Percentiles rank a stretch among this genome's conserved stretches.
These are phyloP conservation scores for Callithrix jacchus DNA, from an alignment of 2,113 vertebrate genomes.

Conservation along the genomic window DNA sequence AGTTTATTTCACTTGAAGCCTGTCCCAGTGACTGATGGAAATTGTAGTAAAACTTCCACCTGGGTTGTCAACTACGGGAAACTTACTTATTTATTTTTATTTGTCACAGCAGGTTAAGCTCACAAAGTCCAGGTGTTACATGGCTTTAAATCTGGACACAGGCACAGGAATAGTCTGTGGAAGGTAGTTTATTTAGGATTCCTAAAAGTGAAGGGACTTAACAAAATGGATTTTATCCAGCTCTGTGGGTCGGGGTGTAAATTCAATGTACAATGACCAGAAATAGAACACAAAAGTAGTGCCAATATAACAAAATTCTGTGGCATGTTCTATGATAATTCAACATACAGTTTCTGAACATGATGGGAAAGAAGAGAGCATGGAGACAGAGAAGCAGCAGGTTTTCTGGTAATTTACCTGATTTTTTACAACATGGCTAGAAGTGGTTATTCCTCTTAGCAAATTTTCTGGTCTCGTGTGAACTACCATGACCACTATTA, in stretches of 20 bases:
- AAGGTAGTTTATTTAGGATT: constrained; percentile 74
- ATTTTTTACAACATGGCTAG: neutral
- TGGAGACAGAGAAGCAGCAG: neutral
- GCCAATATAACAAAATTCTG: neutral
- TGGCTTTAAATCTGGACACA: constrained; percentile 74
- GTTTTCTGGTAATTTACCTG: neutral
- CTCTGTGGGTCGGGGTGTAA: constrained; percentile 31
- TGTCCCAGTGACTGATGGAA: constrained; percentile 74
- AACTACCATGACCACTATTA: neutral
- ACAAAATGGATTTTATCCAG: constrained; percentile 66
- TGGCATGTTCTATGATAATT: neutral
- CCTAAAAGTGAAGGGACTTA: constrained; percentile 68
- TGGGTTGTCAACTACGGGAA: constrained; percentile 77
- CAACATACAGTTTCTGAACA: neutral
- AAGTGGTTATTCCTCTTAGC: neutral
- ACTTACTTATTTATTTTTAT: constrained; percentile 82
- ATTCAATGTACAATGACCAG: constrained; percentile 36
- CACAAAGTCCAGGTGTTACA: constrained; percentile 80
- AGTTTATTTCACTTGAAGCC: constrained; percentile 77
- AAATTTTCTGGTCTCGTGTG: neutral
- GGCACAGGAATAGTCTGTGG: constrained; percentile 67
- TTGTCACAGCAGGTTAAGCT: constrained; percentile 81
- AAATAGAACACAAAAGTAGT: neutral
- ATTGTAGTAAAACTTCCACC: constrained; percentile 81
- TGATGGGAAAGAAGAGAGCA: neutral